Evolutionary conservation across 2,888 invertebrate species (phyloP).

Genomic region (Hirtodrosophila trivittata): DNA sequence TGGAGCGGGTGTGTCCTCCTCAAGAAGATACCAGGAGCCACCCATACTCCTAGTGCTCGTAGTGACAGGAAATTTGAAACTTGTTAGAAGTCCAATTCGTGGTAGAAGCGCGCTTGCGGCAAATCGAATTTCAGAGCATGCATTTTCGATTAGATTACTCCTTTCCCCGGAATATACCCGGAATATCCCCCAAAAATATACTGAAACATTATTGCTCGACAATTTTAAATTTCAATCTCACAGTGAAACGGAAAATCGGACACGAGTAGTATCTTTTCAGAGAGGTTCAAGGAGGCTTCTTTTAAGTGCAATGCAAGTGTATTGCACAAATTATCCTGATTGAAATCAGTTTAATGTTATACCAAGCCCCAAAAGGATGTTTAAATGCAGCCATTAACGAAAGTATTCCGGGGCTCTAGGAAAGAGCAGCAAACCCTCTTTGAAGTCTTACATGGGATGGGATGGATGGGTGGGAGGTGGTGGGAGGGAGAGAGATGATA

Average conservation of each 20-base stretch:
- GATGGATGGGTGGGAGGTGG: no score
- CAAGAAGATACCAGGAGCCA: no score
- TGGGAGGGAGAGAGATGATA: background rate
- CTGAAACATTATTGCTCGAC: slow-evolving; percentile 28
- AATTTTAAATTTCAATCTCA: slow-evolving; percentile 37
- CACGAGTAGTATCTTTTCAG: no score
- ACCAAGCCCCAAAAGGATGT: slow-evolving; percentile 13
- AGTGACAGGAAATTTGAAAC: slow-evolving; percentile 71
- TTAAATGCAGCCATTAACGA: slow-evolving; percentile 33
- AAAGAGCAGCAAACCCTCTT: no score
- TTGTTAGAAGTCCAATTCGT: slow-evolving; percentile 53
- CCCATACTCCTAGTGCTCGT: background rate
- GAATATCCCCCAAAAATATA: background rate
- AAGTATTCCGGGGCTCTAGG: slow-evolving; percentile 14
- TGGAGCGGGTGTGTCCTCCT: no score
- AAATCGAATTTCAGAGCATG: slow-evolving; percentile 57
- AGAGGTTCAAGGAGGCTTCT: no score
- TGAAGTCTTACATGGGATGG: background rate
- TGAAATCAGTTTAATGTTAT: slow-evolving; percentile 16
- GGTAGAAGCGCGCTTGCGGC: slow-evolving; percentile 45
- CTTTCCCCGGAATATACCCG: no score
- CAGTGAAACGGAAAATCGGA: background rate
- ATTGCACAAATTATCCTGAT: background rate
- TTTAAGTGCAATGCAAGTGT: background rate
- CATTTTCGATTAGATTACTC: slow-evolving; percentile 43